Conservation (phyloP, 1,140 invertebrate genomes). For the Dendroctonus valens region DNA sequence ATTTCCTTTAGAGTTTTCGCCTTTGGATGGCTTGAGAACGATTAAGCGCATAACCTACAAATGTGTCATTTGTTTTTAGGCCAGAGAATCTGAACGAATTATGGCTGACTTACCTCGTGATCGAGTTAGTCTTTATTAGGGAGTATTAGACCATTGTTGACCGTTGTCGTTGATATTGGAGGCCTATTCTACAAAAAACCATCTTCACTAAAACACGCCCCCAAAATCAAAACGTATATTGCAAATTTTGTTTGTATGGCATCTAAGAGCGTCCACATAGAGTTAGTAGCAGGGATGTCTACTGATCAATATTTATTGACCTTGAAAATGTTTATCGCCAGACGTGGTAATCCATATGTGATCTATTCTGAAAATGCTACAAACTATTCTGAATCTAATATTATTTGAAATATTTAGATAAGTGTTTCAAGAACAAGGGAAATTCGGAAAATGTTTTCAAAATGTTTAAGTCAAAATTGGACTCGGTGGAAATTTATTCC, state of each 20-base stretch:
- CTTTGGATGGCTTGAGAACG: constrained; percentile 24
- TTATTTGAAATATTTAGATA: constrained; percentile 7
- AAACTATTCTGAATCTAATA: constrained; percentile 47
- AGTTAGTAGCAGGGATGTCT: constrained; percentile 44
- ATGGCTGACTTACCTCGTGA: constrained; percentile 47
- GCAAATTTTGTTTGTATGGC: too few species aligned
- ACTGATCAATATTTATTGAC: constrained; percentile 47
- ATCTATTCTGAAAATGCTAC: constrained; percentile 50
- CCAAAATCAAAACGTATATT: too few species aligned
- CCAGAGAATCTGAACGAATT: constrained; percentile 14
- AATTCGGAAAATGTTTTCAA: too few species aligned
- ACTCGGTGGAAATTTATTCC: constrained; percentile 28
- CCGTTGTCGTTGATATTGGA: constrained; percentile 44
- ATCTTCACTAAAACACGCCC: constrained; percentile 42
- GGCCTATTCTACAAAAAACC: constrained; percentile 42
- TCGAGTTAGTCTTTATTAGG: constrained; percentile 42
- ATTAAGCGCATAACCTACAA: constrained; percentile 22
- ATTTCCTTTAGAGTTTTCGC: constrained; percentile 35
- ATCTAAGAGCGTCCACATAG: too few species aligned
- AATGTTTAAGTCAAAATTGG: background rate
- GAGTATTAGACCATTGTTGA: constrained; percentile 40
- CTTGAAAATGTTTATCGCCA: constrained; percentile 48
- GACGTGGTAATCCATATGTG: constrained; percentile 38
- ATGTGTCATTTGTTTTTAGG: constrained; percentile 25
- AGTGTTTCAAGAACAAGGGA: constrained; percentile 11